phyloP scores from a whole-genome alignment of 1,140 invertebrate species.

The Drosophila setifemur region DNA sequence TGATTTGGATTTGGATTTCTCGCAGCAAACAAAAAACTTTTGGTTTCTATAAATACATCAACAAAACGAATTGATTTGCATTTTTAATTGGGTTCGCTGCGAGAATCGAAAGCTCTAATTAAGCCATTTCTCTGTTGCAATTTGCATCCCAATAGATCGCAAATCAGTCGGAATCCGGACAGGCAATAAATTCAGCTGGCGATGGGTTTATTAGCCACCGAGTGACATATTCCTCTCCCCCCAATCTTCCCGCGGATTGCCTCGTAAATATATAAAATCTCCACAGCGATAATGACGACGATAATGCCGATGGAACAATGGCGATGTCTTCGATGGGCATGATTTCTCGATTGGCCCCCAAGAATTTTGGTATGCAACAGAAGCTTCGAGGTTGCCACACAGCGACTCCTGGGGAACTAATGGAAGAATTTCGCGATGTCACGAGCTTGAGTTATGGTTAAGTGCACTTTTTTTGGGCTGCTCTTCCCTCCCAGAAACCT shows the following conservation, averaged over 20 bases:
- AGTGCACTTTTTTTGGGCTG: conserved; percentile 69
- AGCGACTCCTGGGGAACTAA: conserved; percentile 46
- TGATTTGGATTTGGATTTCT: conserved; percentile 1
- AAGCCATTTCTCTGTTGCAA: conserved; percentile 39
- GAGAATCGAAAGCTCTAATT: conserved; percentile 27
- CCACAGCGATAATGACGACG: conserved; percentile 27
- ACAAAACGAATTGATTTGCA: conserved; percentile 33
- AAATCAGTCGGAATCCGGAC: conserved; percentile 37
- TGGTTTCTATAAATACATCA: neutral
- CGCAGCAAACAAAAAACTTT: neutral
- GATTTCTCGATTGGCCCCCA: conserved; percentile 24
- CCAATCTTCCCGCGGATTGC: conserved; percentile 23
- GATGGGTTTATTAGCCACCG: conserved; percentile 71
- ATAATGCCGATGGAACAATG: conserved; percentile 10
- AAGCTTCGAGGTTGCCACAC: neutral
- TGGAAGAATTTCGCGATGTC: conserved; percentile 63
- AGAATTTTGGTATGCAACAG: conserved; percentile 63
- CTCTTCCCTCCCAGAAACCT: neutral
- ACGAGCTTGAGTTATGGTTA: conserved; percentile 74
- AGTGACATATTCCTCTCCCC: neutral
- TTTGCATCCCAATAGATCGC: conserved; percentile 38
- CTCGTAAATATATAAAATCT: conserved; percentile 53
- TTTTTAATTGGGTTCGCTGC: conserved; percentile 12
- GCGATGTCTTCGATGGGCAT: conserved; percentile 7
- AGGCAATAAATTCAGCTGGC: conserved; percentile 48